Conservation (phyloP, 1,140 invertebrate species). For the Araneus ventricosus region DNA sequence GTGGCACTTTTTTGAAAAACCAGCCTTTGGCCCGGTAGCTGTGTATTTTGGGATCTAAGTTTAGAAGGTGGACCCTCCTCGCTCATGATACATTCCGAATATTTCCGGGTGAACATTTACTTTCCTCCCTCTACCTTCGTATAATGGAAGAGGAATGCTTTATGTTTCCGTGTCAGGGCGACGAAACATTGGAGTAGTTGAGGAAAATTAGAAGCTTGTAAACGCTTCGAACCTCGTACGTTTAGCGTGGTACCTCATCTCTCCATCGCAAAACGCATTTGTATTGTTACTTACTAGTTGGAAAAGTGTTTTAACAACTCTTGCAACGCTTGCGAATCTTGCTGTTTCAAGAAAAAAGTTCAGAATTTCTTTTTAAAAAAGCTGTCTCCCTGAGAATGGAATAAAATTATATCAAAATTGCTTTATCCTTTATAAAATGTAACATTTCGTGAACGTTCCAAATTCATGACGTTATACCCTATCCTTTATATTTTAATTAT, state of each 20-base stretch:
- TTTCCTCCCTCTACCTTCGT: not conserved
- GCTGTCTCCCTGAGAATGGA: too few relatives aligned
- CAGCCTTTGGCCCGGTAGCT: not conserved
- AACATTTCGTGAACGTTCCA: too few relatives aligned
- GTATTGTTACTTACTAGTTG: not conserved
- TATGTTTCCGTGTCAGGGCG: conserved; percentile 38
- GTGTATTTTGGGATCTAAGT: conserved; percentile 50
- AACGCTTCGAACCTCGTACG: not conserved
- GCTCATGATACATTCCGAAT: conserved; percentile 48
- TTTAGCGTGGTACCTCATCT: conserved; percentile 5
- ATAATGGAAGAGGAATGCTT: conserved; percentile 30
- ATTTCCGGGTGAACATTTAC: conserved; percentile 42
- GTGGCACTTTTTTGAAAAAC: not conserved
- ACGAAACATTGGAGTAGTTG: conserved; percentile 59
- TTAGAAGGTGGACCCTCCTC: conserved; percentile 47
- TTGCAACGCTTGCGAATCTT: too few relatives aligned
- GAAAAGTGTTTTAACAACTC: too few relatives aligned
- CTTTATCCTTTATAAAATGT: too few relatives aligned
- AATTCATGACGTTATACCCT: too few relatives aligned
- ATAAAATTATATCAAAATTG: too few relatives aligned
- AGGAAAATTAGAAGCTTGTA: conserved; percentile 59
- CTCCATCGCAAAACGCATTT: not conserved
- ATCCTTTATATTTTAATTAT: too few relatives aligned
- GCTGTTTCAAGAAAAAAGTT: too few relatives aligned
- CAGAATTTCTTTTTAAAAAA: too few relatives aligned